Base-by-base conservation (phyloP, 1,140 invertebrate genomes). In the Hycleus cichorii region DNA sequence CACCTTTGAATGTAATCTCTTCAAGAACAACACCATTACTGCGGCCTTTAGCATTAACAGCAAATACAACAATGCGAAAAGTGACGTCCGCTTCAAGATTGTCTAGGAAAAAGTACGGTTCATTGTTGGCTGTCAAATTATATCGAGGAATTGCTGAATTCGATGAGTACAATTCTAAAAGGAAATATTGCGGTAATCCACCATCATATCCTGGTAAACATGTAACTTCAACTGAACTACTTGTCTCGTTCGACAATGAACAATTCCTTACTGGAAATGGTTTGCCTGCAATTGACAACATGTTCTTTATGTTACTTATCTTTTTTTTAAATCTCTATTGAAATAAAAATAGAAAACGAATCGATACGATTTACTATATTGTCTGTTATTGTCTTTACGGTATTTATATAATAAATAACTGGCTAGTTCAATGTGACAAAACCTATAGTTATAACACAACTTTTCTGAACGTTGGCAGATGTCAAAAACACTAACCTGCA, bases 141-240 rank as follows among this genome's bases (percentile, higher is more conserved):
- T 82, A 83, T 26, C 83, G 74, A 9, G 82, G 81, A 52, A 75
- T 69, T 10, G 61, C 72, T 62, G 74, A 81, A 57, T 75, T 79
- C 50, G 74, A 78, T 60, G 80, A 80, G 75, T 86, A 90, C 6
- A 91, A 79, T 72, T 91, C 88, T n/a, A 91, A 77, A 18, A 89
- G 73, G 71, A 91, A 91, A 60, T 78, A 78, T 75, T 92, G 90
- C 25, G 87, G 84, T 49, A 91, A 79, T 45, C 90, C 90, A n/a
- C 90, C 90, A 72, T 91, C 89, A 73, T 89, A 90, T 26, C 88
- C 88, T 6, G 87, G 75, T 57, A 84, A 77, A 70, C 90, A 93
- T 10, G 72, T 75, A 12, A 93, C 83, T 65, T 88, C 85, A 12
- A 90, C 85, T 7, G 83, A 86, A 49, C 80, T 86, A 61, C 81